phyloP scores from a whole-genome alignment of 2,888 invertebrate species.

The Caenorhabditis japonica region DNA sequence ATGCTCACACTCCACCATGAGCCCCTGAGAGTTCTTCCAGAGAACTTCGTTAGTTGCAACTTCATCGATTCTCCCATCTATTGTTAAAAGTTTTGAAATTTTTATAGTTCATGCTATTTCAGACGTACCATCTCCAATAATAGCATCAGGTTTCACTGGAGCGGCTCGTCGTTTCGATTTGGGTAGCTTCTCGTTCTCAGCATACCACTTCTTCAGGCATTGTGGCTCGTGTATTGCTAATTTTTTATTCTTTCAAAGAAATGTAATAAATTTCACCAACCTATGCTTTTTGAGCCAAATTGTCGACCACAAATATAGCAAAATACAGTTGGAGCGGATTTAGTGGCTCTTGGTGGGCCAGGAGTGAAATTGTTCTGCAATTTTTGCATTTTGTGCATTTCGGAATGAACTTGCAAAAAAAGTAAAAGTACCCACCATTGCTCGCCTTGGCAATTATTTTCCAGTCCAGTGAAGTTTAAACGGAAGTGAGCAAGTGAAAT shows the following conservation, averaged over 20 bases:
- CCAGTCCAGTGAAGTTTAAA: conserved; percentile 47
- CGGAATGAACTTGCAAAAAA: neutral
- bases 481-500: conserved; percentile 18
- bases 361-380: conserved; percentile 68
- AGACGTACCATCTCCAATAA: conserved; percentile 61
- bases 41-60: conserved; percentile 79
- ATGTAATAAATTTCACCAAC: conserved; percentile 28
- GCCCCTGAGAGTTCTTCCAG: conserved; percentile 79
- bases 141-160: conserved; percentile 81
- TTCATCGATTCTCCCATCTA: conserved; percentile 72
- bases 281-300: conserved; percentile 82
- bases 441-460: conserved; percentile 12
- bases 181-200: conserved; percentile 82
- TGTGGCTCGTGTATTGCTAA: conserved; percentile 78
- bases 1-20: conserved; percentile 82
- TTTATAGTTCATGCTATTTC: too few species aligned
- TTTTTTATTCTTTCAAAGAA: neutral
- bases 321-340: conserved; percentile 78
- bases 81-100: too few species aligned
- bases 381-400: conserved; percentile 7
- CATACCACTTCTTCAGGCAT: conserved; percentile 83
- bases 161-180: conserved; percentile 80
- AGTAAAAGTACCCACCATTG: conserved; percentile 25
- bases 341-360: conserved; percentile 67
- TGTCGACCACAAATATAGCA: conserved; percentile 84